Evolutionary conservation across 2,797 vertebrate species (phyloP).

Genomic region (Cheirogaleus major): DNA sequence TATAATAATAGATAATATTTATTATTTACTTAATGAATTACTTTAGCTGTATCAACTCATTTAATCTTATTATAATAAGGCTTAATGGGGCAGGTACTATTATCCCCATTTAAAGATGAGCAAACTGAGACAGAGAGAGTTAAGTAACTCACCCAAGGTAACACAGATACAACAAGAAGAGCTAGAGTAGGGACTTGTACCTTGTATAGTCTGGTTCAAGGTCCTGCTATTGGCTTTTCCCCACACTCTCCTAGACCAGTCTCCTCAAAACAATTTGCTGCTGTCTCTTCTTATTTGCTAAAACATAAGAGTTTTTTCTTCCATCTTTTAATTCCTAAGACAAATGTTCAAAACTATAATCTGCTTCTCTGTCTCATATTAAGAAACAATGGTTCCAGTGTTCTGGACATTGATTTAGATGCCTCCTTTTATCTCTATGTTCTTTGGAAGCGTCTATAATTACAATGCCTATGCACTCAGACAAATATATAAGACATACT

Average conservation of each 20-base stretch:
- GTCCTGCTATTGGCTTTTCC: background rate
- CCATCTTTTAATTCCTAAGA: slow-evolving; percentile 25
- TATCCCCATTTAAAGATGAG: background rate
- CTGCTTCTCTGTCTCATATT: background rate
- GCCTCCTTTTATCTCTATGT: background rate
- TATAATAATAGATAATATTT: background rate
- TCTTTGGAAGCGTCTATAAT: slow-evolving; percentile 42
- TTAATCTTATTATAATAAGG: background rate
- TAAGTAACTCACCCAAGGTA: background rate
- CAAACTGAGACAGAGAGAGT: background rate
- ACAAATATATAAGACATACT: slow-evolving; percentile 43
- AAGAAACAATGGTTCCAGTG: slow-evolving; percentile 26
- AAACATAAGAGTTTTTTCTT: background rate
- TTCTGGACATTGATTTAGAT: slow-evolving; percentile 40
- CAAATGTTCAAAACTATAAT: slow-evolving; percentile 31
- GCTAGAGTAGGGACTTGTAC: background rate
- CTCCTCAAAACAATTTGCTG: background rate
- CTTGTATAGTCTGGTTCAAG: background rate
- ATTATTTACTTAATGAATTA: slow-evolving; percentile 12
- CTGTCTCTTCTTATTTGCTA: background rate
- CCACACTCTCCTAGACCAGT: background rate
- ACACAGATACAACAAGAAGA: background rate
- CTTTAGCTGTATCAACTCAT: background rate
- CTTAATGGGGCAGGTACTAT: background rate
- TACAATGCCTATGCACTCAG: background rate